Base-by-base conservation (phyloP, 2,888 invertebrate species). In the Limnephilus marmoratus region DNA sequence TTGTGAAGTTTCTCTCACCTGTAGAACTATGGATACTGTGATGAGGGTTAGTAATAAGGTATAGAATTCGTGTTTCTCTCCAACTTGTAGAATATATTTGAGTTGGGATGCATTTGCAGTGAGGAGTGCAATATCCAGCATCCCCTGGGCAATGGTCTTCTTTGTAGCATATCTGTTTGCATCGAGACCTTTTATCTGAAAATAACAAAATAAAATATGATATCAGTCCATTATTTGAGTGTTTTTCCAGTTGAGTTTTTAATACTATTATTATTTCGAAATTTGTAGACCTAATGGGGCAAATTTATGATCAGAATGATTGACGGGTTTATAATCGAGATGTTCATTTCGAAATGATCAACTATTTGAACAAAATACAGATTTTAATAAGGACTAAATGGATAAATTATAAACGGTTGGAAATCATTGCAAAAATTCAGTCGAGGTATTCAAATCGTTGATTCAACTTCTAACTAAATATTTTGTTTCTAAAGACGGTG, bases 101-200 rank as follows among this genome's bases (percentile, higher is more conserved):
- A 98, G 96, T 95, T 98, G 98, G 0, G 98, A 98, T 5, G 98
- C 98, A 95, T 98, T 98, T 0, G 98, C 98, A 1, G 98, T 98
- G 90, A 98, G 96, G 93, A 98, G 95, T 0, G 98, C 98, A 92
- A 98, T 98, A 95, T 98, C 98, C 94, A 98, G 96, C 97, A 98
- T 98, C 7, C 98, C 98, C 96, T 98, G 98, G 0, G 98, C 98
- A 92, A 98, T 98, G 0, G 98, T 98, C 95, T 99, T 99, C 95
- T 98, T 99, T 15, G 98, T 98, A 37, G 98, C 98, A 97, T 98
- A 99, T 94, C 98, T 97, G 95, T 98, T 99, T 5, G 98, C 98
- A 94, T 98, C 98, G 95, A 98, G 95, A 0, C 97, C 96, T 95
- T 98, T 98, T 94, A 97, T 95, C 97, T 97, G 95, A 85, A 96